phyloP scores from a whole-genome alignment of 2,113 vertebrate species.

The Guaruba guarouba region DNA sequence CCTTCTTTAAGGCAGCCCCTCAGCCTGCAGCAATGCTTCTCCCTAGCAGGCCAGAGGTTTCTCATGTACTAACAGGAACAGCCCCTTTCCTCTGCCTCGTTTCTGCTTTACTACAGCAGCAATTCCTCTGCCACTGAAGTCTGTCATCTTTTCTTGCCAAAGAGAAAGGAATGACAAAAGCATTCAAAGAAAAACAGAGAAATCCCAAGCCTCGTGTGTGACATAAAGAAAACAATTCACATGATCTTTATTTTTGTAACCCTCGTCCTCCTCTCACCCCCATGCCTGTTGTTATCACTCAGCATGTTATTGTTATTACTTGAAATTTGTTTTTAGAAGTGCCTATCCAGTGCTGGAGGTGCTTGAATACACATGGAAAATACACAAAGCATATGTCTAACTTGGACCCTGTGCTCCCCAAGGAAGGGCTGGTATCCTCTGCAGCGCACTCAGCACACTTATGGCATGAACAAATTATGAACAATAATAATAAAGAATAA shows the following conservation, averaged over 20 bases:
- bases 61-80: neutral
- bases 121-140: neutral
- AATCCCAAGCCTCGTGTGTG: slow-evolving; percentile 40
- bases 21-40: neutral
- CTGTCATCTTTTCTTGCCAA: slow-evolving; percentile 12
- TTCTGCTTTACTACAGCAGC: neutral
- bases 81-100: neutral
- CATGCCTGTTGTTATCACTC: slow-evolving; percentile 67
- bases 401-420: neutral
- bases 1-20: neutral
- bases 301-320: slow-evolving; percentile 64
- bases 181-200: slow-evolving; percentile 47
- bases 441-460: slow-evolving; percentile 19
- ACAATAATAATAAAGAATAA: slow-evolving; percentile 48
- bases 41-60: neutral
- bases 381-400: slow-evolving; percentile 62
- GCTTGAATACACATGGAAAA: slow-evolving; percentile 55
- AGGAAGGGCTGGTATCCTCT: slow-evolving; percentile 30
- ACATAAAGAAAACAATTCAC: slow-evolving; percentile 66
- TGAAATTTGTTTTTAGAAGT: slow-evolving; percentile 67
- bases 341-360: slow-evolving; percentile 54
- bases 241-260: slow-evolving; percentile 68
- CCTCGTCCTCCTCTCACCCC: slow-evolving; percentile 59
- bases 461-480: slow-evolving; percentile 53
- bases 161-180: slow-evolving; percentile 48